Conservation (phyloP, 2,888 invertebrate species). For the Cremastinae sp. region DNA sequence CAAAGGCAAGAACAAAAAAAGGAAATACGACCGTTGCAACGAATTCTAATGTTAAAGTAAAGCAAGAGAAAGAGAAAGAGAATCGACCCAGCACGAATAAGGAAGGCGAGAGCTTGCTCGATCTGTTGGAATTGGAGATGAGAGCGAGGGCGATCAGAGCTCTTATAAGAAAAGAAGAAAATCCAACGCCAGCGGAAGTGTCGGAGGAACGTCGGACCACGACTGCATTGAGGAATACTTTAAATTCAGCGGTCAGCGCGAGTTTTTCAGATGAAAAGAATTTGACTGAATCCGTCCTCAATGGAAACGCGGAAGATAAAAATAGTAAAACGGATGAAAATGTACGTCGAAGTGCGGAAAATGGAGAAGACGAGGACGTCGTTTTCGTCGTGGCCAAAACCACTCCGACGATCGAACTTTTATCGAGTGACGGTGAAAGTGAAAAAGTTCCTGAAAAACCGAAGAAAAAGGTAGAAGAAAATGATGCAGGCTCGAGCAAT, state of each 20-base stretch:
- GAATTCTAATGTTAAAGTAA: conserved; percentile 66
- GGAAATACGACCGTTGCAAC: conserved; percentile 44
- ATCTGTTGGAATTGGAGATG: conserved; percentile 83
- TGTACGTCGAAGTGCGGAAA: conserved; percentile 53
- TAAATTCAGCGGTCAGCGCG: conserved; percentile 52
- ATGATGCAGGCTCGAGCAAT: conserved; percentile 30
- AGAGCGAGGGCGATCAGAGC: conserved; percentile 83
- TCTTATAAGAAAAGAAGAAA: conserved; percentile 79
- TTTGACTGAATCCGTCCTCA: conserved; percentile 44
- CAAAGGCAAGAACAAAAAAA: conserved; percentile 63
- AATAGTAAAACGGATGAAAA: conserved; percentile 39
- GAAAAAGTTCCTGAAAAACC: conserved; percentile 42
- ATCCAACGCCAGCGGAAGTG: conserved; percentile 68
- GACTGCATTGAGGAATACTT: conserved; percentile 49
- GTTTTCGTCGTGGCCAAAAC: conserved; percentile 75
- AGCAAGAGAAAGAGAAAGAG: conserved; percentile 70
- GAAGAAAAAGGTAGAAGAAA: conserved; percentile 59
- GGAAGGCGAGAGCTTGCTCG: conserved; percentile 80
- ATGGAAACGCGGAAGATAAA: not conserved
- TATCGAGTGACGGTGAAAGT: conserved; percentile 76
- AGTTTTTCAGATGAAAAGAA: conserved; percentile 49
- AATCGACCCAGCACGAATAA: conserved; percentile 69
- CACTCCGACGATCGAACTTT: conserved; percentile 76
- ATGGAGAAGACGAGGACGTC: conserved; percentile 77
- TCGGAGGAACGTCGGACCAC: conserved; percentile 43